Conservation (phyloP, 2,888 invertebrate genomes). For the Clepsis dumicolana region DNA sequence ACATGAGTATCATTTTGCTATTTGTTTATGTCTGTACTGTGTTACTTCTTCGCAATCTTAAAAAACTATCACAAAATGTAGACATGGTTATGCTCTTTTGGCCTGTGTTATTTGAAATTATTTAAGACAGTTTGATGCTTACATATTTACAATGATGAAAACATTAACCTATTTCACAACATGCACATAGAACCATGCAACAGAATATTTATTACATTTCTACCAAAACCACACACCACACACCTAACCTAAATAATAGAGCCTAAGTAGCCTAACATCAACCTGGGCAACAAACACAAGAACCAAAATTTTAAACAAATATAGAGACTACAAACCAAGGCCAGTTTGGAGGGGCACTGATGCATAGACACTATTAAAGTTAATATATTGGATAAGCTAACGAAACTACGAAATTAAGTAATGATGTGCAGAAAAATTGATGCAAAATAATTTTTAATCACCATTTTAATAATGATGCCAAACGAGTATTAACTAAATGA, state of each 20-base stretch:
- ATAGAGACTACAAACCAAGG: slow-evolving; percentile 13
- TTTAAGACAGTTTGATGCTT: background rate
- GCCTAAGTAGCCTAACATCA: background rate
- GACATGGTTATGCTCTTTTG: background rate
- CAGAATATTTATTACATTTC: slow-evolving; percentile 5
- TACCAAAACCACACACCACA: slow-evolving; percentile 35
- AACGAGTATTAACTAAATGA: slow-evolving; percentile 24
- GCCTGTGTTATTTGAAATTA: background rate
- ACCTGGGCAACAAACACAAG: background rate
- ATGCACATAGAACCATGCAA: slow-evolving; percentile 37
- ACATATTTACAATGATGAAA: background rate
- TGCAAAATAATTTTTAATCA: background rate
- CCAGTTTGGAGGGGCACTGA: slow-evolving; percentile 17
- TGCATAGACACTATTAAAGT: background rate
- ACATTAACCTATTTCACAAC: slow-evolving; percentile 18
- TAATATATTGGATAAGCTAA: background rate
- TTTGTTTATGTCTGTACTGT: background rate
- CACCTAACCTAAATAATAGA: slow-evolving; percentile 26
- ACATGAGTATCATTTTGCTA: background rate
- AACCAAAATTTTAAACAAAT: slow-evolving; percentile 4
- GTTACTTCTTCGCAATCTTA: background rate
- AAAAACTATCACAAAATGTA: background rate
- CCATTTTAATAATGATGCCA: slow-evolving; percentile 21
- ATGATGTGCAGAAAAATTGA: slow-evolving; percentile 3
- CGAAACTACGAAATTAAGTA: background rate